A percentile compares a stretch with the other conserved stretches of the same genome.
Conservation (phyloP, 2,797 vertebrate genomes). For the Darevskia mixta region DNA sequence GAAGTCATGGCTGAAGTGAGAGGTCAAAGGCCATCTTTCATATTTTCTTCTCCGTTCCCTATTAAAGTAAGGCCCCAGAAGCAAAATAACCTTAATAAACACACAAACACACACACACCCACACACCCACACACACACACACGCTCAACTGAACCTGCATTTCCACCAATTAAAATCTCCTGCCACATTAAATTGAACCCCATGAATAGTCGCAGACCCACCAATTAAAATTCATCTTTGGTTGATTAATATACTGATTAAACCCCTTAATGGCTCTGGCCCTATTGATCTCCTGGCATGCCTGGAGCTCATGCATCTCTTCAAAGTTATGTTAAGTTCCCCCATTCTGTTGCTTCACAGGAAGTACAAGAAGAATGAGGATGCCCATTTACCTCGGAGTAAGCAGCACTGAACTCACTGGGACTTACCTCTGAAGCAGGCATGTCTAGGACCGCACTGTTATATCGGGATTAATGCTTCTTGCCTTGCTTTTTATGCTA, state of each 20-base stretch:
- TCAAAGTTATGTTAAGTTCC: background rate
- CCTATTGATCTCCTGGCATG: background rate
- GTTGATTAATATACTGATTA: slow-evolving; percentile 5
- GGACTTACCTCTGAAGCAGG: too few species aligned
- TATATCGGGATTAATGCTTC: background rate
- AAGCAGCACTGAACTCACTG: too few species aligned
- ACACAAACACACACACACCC: background rate
- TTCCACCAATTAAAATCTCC: background rate
- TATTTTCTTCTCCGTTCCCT: background rate
- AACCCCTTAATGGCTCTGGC: background rate
- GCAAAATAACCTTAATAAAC: background rate
- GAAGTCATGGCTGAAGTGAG: background rate
- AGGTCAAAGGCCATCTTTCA: background rate
- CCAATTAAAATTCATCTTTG: background rate
- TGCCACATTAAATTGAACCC: background rate
- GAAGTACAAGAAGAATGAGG: background rate
- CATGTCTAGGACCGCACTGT: background rate
- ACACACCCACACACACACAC: background rate
- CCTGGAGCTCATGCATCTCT: background rate
- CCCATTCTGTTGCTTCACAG: background rate
- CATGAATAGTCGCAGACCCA: background rate
- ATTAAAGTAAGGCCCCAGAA: background rate
- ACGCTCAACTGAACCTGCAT: background rate
- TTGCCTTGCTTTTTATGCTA: background rate
- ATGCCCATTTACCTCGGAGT: too few species aligned